Base-by-base conservation (phyloP, 1,140 invertebrate species). In the Bombus huntii region DNA sequence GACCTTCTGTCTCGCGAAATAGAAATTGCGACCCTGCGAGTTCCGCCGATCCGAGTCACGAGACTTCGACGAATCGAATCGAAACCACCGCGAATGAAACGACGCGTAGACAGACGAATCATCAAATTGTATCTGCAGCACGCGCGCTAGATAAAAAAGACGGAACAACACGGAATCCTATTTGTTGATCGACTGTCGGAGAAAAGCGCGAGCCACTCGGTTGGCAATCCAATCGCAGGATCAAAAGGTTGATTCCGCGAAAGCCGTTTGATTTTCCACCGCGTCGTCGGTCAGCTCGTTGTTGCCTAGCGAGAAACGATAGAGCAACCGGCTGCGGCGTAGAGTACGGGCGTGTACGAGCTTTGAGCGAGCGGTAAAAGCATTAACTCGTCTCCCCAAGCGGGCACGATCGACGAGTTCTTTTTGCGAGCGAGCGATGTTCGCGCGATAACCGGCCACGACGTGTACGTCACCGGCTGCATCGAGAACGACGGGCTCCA, bases 181-280 rank as follows among this genome's bases (percentile, higher is more conserved):
- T 79, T 79, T 22, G 65, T 3, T 13, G 44, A 68, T 77, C 44
- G 73, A 18, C 37, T 28, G 31, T 28, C n/a, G n/a, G 53, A 31
- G 79, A 10, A 37, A 18, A 73, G 47, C 44, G 59, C 28, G 81
- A 74, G 34, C n/a, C 42, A 34, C 53, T 76, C 81, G 81, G 37
- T 37, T 25, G 47, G 37, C 76, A 72, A 85, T 85, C 57, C 53
- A 85, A 85, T 85, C 68, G 66, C 31, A 8, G 76, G 53, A 72
- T 79, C 83, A 85, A 79, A 85, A 79, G 76, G 65, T 37, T 62
- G 65, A 72, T 59, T 44, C 39, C 34, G 9, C 37, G 37, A 78
- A 71, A 78, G 82, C 73, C 47, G 74, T 25, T 70, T 68, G 73
- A 66, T 76, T 84, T 42, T 37, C 25, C 73, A 59, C 9, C 70